Conservation (phyloP, 2,797 vertebrate genomes). For the Martes flavigula region DNA sequence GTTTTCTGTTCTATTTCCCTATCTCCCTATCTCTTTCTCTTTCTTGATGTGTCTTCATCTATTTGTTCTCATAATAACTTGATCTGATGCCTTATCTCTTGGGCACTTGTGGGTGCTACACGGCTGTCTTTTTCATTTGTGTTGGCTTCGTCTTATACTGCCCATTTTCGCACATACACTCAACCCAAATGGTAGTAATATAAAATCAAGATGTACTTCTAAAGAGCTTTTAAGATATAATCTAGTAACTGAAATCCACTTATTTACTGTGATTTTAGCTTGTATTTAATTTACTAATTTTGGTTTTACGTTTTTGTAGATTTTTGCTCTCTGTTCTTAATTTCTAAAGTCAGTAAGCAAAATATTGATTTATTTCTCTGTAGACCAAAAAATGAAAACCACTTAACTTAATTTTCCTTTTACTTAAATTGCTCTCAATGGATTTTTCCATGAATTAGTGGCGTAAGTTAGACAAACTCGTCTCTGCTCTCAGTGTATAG, state of each 20-base stretch:
- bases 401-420: conserved; percentile 51
- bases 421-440: conserved; percentile 30
- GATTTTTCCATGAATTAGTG: conserved; percentile 48
- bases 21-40: background rate
- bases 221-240: conserved; percentile 12
- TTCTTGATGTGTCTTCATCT: background rate
- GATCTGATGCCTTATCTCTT: background rate
- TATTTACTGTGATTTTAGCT: background rate
- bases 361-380: conserved; percentile 21
- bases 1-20: background rate
- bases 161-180: background rate
- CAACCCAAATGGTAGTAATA: background rate
- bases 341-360: background rate
- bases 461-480: background rate
- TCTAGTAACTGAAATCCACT: background rate
- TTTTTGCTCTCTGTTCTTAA: conserved; percentile 39
- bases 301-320: background rate
- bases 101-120: background rate
- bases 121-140: background rate
- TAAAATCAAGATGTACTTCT: conserved; percentile 17
- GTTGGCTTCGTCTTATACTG: background rate
- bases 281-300: conserved; percentile 13
- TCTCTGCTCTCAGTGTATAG: conserved; percentile 11
- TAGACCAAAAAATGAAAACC: background rate
- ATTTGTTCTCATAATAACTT: background rate